Conservation (phyloP, 2,888 invertebrate genomes). For the Dolichomitus sp. region DNA sequence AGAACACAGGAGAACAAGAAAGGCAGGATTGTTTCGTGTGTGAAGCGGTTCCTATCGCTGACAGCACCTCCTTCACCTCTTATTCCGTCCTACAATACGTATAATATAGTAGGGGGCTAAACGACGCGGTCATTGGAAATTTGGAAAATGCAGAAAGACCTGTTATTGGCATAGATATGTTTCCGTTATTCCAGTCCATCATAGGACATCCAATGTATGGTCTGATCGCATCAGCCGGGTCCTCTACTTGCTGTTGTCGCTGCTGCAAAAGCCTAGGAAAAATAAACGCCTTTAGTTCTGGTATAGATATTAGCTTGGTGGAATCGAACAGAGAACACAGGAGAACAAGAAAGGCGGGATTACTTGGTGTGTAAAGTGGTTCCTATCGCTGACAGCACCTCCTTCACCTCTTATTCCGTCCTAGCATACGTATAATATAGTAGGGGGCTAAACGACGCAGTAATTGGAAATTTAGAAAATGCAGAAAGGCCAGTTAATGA, state of each 20-base stretch:
- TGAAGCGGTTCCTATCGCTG: slow-evolving; percentile 27
- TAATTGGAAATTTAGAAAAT: slow-evolving; percentile 12
- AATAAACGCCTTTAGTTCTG: slow-evolving; percentile 46
- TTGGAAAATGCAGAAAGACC: not conserved
- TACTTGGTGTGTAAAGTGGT: slow-evolving; percentile 5
- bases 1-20: not conserved
- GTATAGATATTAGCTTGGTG: slow-evolving; percentile 30
- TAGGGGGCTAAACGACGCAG: not conserved
- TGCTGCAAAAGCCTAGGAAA: slow-evolving; percentile 3
- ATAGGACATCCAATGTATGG: not conserved
- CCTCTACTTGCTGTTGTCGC: slow-evolving; percentile 22
- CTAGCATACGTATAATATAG: slow-evolving; percentile 15
- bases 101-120: slow-evolving; percentile 1
- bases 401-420: slow-evolving; percentile 7
- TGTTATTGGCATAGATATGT: slow-evolving; percentile 5
- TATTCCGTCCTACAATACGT: slow-evolving; percentile 4
- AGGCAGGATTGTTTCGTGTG: not conserved
- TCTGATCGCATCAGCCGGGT: too few relatives aligned
- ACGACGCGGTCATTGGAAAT: slow-evolving; percentile 17
- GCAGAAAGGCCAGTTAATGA: not conserved
- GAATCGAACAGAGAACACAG: not conserved
- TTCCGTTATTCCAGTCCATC: not conserved
- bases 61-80: slow-evolving; percentile 34
- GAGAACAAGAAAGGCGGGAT: not conserved
- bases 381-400: slow-evolving; percentile 37